Evolutionary conservation across 92 coral and sea anemone species (phyloP), one percentile per base, ranked within the genome.

Genomic region (Muricea muricata): DNA sequence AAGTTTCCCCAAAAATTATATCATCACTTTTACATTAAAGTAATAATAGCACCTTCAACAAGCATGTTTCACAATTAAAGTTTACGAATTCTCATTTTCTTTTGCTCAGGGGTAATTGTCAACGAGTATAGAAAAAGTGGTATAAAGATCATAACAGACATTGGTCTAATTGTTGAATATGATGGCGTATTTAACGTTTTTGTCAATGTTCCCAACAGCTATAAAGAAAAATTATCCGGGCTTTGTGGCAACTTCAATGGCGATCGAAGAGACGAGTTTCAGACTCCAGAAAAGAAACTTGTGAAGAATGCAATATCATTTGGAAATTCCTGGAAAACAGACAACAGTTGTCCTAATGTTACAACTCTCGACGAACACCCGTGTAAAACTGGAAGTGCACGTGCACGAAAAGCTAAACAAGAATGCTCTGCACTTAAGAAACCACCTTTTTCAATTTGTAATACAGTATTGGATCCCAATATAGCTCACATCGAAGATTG

Each of bases 181-280:
- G 57, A 72, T 72, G 78, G 78, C 21, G 78, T 72, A 25, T 72
- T 72, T 46, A 72, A 72, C 55, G 78, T 72, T 40, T 72, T 72
- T 35, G 78, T 72, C 30, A 72, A 72, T 20, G 78, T 72, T 72
- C 13, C 1, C 13, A 72, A 40, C 17, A 35, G 31, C 26, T 72
- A 72, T 72, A 18, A 42, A 29, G 78, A 57, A 41, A 72, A 72
- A 26, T 72, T 72, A 41, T 72, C 78, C 1, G 78, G 78, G 20
- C 78, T 72, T 35, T 72, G 78, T 33, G 78, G 78, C 28, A 72
- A 72, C 55, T 72, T 72, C 42, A 72, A 72, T 72, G 78, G 78
- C 26, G 42, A 72, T 25, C 54, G 23, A 20, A 18, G n/a, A 39
- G 78, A 72, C 32, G 78, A 72, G 18, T 72, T 72, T 30, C 40